Base-by-base conservation (phyloP, 2,888 invertebrate genomes). In the Anorthoa munda region DNA sequence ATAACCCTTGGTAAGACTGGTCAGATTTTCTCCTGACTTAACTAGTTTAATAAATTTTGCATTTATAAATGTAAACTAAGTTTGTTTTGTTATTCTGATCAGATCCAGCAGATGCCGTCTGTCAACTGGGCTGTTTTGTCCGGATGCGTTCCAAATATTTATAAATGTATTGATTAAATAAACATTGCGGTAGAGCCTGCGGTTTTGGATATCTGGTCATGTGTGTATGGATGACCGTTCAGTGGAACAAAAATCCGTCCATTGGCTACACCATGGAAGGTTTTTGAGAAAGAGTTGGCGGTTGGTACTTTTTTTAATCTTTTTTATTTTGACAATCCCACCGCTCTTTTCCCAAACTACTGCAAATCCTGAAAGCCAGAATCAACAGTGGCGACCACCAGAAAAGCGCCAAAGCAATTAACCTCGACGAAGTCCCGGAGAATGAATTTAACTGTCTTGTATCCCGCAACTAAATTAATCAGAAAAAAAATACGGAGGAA, bases 21-120 rank as follows among this genome's bases (percentile, higher is more conserved):
- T 21, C 66, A 46, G 13, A 17, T 70, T 50, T 53, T 3, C n/a
- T 31, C 15, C 5, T 9, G 15, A 69, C 53, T 48, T 31, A 79
- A 17, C 1, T 12, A 61, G 48, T 77, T 66, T 23, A 55, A 79
- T 64, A 66, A 55, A 82, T 79, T 64, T 74, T 60, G 46, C 31
- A 71, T 82, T 73, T 56, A 59, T 53, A 71, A 65, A 83, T 78
- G 71, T 75, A 66, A 85, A 85, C 68, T 67, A 66, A 63, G 18
- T 70, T 83, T 70, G 77, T 80, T 80, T 80, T 77, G 77, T 74
- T 67, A 80, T 85, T 85, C 71, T 67, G 73, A 77, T 85, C 73
- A 75, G 70, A 66, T 66, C 12, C 60, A 61, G 9, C 84, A 77
- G 77, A 83, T 84, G 86, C 66, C 46, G 64, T 61, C 73, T 60